phyloP scores from a whole-genome alignment of 2,888 invertebrate species.

The Pyrgus malvae region DNA sequence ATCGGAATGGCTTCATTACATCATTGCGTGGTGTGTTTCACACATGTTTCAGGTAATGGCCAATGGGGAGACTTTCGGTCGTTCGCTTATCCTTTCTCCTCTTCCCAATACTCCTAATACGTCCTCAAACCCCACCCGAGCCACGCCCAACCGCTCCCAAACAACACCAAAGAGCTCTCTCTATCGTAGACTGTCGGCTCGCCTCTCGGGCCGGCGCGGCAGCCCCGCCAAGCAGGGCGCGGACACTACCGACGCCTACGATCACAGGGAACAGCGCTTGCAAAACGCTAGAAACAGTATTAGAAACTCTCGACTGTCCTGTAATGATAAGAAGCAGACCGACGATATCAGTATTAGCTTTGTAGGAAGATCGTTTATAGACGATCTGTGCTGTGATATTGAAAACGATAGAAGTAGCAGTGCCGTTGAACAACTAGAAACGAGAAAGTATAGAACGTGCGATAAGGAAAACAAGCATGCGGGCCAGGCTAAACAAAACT shows the following conservation, averaged over 20 bases:
- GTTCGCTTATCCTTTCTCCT: slow-evolving; percentile 82
- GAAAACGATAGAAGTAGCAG: slow-evolving; percentile 46
- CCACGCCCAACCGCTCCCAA: slow-evolving; percentile 67
- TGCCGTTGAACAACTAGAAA: slow-evolving; percentile 50
- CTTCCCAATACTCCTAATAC: slow-evolving; percentile 67
- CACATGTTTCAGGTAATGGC: slow-evolving; percentile 87
- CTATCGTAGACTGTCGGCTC: slow-evolving; percentile 73
- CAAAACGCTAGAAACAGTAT: slow-evolving; percentile 58
- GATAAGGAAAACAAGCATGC: slow-evolving; percentile 70
- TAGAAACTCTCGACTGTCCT: slow-evolving; percentile 53
- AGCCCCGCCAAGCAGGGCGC: slow-evolving; percentile 47
- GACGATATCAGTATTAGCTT: slow-evolving; percentile 60
- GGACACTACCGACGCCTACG: slow-evolving; percentile 40
- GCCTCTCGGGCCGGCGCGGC: slow-evolving; percentile 66
- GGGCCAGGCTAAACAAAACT: slow-evolving; percentile 50
- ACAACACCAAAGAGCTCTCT: slow-evolving; percentile 73
- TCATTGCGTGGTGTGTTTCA: slow-evolving; percentile 83
- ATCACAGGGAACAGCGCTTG: slow-evolving; percentile 59
- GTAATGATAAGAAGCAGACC: slow-evolving; percentile 46
- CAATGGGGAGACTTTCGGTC: slow-evolving; percentile 85
- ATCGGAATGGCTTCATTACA: slow-evolving; percentile 81
- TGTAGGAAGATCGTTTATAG: slow-evolving; percentile 58
- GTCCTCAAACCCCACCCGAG: slow-evolving; percentile 57
- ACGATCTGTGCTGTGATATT: slow-evolving; percentile 51
- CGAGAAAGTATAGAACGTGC: slow-evolving; percentile 52